These are phyloP conservation scores for Dipus sagitta DNA, from an alignment of 2,797 vertebrate species.

Conservation along the genomic window DNA sequence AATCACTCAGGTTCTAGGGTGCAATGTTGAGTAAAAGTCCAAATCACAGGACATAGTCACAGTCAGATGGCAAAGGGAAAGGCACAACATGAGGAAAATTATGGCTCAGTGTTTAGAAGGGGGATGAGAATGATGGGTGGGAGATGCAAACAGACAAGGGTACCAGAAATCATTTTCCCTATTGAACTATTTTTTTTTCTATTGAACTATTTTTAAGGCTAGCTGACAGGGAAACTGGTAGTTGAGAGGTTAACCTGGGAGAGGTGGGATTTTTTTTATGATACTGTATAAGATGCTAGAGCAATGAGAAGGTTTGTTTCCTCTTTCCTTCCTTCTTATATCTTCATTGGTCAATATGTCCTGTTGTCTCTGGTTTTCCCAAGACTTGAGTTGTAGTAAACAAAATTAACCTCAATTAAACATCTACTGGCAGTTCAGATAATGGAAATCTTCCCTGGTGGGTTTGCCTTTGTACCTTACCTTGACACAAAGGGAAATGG, in stretches of 20 bases:
- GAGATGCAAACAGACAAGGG: not conserved
- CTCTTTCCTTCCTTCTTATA: not conserved
- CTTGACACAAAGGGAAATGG: slow-evolving; percentile 30
- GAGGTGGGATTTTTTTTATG: not conserved
- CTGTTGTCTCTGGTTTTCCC: slow-evolving; percentile 15
- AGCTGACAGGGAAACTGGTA: not conserved
- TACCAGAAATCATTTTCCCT: not conserved
- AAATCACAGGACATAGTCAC: not conserved
- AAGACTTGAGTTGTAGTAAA: not conserved
- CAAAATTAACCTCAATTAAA: slow-evolving; percentile 35
- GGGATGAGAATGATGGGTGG: not conserved
- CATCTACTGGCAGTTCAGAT: not conserved
- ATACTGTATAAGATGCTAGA: not conserved
- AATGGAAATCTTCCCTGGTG: slow-evolving; percentile 27
- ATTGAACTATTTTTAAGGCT: slow-evolving; percentile 4
- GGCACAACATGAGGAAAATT: not conserved
- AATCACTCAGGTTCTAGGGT: slow-evolving; percentile 18
- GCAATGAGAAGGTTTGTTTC: not conserved
- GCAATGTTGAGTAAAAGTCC: not conserved
- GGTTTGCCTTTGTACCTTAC: slow-evolving; percentile 27
- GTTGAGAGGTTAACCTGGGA: not conserved
- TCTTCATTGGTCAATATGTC: not conserved
- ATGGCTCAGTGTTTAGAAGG: not conserved
- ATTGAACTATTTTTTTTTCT: slow-evolving; percentile 21
- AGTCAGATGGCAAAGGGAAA: slow-evolving; percentile 1